These are phyloP conservation scores for Nudaria mundana DNA, from an alignment of 2,888 invertebrate genomes.

Conservation along the genomic window DNA sequence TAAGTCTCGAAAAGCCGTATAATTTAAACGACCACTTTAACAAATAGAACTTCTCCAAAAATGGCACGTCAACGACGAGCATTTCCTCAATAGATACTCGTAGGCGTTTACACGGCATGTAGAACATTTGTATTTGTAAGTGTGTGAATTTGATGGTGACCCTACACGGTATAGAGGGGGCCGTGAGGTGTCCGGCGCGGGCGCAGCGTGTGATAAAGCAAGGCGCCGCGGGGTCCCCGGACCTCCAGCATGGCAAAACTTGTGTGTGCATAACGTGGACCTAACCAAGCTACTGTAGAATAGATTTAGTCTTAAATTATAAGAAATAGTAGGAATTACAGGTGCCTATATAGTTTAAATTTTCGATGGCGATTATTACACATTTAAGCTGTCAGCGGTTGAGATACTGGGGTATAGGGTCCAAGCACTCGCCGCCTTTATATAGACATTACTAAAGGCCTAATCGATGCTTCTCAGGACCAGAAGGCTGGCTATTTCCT, in stretches of 20 bases:
- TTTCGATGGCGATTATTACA: too few relatives aligned
- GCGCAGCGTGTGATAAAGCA: constrained; percentile 79
- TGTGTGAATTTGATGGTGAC: constrained; percentile 37
- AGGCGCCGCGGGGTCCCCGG: constrained; percentile 74
- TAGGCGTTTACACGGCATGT: constrained; percentile 29
- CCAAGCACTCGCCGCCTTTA: too few relatives aligned
- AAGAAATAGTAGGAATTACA: too few relatives aligned
- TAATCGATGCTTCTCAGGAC: too few relatives aligned
- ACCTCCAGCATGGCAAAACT: constrained; percentile 63
- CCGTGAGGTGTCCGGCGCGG: constrained; percentile 67
- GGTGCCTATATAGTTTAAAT: too few relatives aligned
- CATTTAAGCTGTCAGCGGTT: too few relatives aligned
- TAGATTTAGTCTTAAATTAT: too few relatives aligned
- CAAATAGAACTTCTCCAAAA: constrained; percentile 26
- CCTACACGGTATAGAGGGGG: constrained; percentile 46
- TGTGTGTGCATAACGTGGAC: constrained; percentile 40
- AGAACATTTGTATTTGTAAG: constrained; percentile 7
- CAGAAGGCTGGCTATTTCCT: too few relatives aligned
- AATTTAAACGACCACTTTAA: constrained; percentile 11
- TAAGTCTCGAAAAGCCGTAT: constrained; percentile 7
- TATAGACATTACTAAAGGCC: too few relatives aligned
- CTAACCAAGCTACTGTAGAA: constrained; percentile 11
- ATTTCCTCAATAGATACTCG: constrained; percentile 27
- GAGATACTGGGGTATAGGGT: too few relatives aligned
- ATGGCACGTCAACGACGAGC: constrained; percentile 17